Base-by-base conservation (phyloP, 2,113 vertebrate genomes). In the Hemiprocne comata region DNA sequence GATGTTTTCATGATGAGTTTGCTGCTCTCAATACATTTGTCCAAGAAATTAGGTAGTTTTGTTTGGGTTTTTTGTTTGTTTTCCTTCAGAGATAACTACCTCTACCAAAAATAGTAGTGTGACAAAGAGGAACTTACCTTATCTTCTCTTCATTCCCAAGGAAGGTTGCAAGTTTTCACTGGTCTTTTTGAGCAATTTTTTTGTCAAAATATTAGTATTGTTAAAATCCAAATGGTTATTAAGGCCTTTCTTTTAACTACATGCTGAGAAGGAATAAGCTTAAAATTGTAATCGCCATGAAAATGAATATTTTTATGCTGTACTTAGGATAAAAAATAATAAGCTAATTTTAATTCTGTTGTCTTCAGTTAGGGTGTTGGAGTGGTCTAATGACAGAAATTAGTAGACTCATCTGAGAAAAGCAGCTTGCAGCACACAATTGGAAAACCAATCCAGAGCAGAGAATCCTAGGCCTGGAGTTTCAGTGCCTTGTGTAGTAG, bases 291-390 rank as follows among this genome's bases (percentile, higher is more conserved):
- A 74, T 69, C 25, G 80, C 20, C 61, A 88, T 85, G 18, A 94
- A 90, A 80, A 90, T 72, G 80, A 94, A 51, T 34, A 70, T 58
- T 89, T 89, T 93, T 76, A 48, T 50, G 48, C 29, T 21, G 64
- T 83, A 94, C 69, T 53, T 53, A 55, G 42, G 57, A 72, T 88
- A 61, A 95, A 94, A 95, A 90, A 51, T 89, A 93, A 80, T 25
- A 77, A 85, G 17, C 29, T 91, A 85, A 10, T 83, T 50, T 76
- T 36, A 54, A 54, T 70, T 53, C 82, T 51, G 10, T 20, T 69
- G 53, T 66, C 66, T 94, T 70, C 85, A 78, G 61, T 79, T 29
- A 85, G 55, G 40, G 86, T 38, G 26, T 76, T 90, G 82, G 83
- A 77, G 62, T 83, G 19, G 17, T 78, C 51, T 93, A 53, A 24